Evolutionary conservation across 2,797 vertebrate genomes (phyloP), one percentile per base, ranked within the genome.

Genomic region (Crypturellus tataupa): DNA sequence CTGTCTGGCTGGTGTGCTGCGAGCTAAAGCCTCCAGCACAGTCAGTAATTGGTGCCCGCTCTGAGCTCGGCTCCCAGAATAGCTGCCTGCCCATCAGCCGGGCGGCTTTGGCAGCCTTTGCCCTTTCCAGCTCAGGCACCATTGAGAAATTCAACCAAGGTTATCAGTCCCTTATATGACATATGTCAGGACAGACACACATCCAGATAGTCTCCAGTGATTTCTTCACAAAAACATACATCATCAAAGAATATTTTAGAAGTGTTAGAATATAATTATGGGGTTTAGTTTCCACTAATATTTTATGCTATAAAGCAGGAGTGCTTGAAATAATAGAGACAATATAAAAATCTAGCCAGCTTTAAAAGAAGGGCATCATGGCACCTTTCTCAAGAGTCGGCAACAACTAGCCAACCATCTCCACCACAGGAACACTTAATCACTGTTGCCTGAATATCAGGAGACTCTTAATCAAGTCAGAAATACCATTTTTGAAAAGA

Each of bases 31-130:
- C n/a, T 72, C 67, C 18, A 33, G 69, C 0, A 1, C n/a, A 40
- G 70, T 72, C n/a, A 40, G 70, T 72, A 83, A 79, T 17, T 80
- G 24, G 29, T 80, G 47, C 51, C 75, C 78, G n/a, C 35, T 78
- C 4, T 4, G 53, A 87, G 72, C 63, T 75, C 2, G 3, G 10
- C 42, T 72, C 39, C 37, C 51, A 1, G 1, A 3, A 2, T 3
- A 40, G n/a, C 31, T 60, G 10, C 42, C 37, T 88, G 46, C 27
- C 35, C 21, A 25, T 88, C 75, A 91, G 29, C 73, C 6, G 7
- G 59, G 12, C 29, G 63, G 40, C 69, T 27, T 55, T 62, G 77
- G 16, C 29, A 91, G 31, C 58, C 46, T 82, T 59, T 49, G 31
- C 10, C 25, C 9, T 63, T 84, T 68, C 9, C 65, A 72, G 6